Evolutionary conservation across 2,888 invertebrate genomes (phyloP).

Genomic region (Psococerastis gibbosa): DNA sequence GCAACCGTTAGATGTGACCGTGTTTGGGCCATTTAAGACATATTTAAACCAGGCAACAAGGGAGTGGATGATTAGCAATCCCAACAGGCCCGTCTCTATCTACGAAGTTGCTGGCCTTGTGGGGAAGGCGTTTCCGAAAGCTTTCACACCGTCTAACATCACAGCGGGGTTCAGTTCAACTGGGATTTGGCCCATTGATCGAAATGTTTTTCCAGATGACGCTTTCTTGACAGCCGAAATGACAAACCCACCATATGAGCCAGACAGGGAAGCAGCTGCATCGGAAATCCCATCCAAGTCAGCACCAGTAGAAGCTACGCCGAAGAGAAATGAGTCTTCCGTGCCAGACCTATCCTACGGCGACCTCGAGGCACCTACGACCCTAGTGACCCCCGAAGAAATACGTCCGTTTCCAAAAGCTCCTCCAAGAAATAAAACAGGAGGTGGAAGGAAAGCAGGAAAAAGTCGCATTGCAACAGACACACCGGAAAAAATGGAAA

Average conservation of each 20-base stretch:
- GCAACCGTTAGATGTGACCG: conserved; percentile 21
- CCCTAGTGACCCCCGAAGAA: conserved; percentile 6
- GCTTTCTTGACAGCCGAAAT: background rate
- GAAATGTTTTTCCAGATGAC: background rate
- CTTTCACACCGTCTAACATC: conserved; percentile 19
- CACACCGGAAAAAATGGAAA: conserved; percentile 12
- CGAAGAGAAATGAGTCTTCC: background rate
- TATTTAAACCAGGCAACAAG: conserved; percentile 19
- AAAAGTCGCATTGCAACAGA: conserved; percentile 11
- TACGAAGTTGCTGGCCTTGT: conserved; percentile 21
- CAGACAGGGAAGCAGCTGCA: background rate
- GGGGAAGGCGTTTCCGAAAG: conserved; percentile 17
- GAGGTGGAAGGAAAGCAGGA: conserved; percentile 11
- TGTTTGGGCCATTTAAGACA: conserved; percentile 22
- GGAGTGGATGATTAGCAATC: conserved; percentile 19
- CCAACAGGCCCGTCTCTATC: conserved; percentile 21
- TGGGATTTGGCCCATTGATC: conserved; percentile 17
- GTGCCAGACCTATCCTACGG: background rate
- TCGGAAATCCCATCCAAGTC: background rate
- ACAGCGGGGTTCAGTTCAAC: conserved; percentile 18
- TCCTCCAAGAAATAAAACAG: conserved; percentile 6
- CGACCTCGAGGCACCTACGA: background rate
- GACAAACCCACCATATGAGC: background rate
- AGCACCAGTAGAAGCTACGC: background rate
- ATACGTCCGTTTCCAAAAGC: conserved; percentile 12